phyloP scores from a whole-genome alignment of 2,113 vertebrate species.

The Varanus salvator region DNA sequence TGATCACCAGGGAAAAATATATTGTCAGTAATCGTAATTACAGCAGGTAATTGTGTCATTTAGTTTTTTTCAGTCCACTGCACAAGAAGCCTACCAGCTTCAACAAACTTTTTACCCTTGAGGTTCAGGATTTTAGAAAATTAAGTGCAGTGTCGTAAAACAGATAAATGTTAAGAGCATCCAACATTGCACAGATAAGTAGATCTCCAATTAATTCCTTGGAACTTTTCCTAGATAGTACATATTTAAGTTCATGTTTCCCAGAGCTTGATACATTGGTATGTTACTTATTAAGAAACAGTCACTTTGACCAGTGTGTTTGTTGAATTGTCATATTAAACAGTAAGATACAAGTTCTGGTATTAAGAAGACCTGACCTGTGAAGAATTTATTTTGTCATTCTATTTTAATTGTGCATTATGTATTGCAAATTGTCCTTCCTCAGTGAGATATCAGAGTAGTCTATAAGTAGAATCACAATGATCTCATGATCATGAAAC shows the following conservation, averaged over 20 bases:
- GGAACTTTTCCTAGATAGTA: neutral
- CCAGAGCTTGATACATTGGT: neutral
- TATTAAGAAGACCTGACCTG: neutral
- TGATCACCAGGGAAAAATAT: constrained; percentile 70
- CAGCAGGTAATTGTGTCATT: constrained; percentile 83
- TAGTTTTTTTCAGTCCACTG: constrained; percentile 78
- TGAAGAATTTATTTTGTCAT: neutral
- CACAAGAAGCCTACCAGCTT: constrained; percentile 75
- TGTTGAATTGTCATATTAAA: neutral
- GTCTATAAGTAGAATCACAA: neutral
- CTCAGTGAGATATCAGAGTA: neutral
- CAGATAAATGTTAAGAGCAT: constrained; percentile 48
- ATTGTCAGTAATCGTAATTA: constrained; percentile 82
- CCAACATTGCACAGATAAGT: constrained; percentile 14
- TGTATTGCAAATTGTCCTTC: neutral
- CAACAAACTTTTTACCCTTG: constrained; percentile 76
- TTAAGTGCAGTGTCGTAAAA: constrained; percentile 47
- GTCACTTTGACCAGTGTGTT: neutral
- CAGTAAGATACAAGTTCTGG: neutral
- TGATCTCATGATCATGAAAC: neutral
- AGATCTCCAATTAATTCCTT: constrained; percentile 39
- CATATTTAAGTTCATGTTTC: constrained; percentile 25
- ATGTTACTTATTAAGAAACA: neutral
- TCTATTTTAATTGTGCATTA: neutral
- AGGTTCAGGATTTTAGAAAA: constrained; percentile 66